These are phyloP conservation scores for Tupiocoris notatus DNA, from an alignment of 2,888 invertebrate genomes.

Conservation along the genomic window DNA sequence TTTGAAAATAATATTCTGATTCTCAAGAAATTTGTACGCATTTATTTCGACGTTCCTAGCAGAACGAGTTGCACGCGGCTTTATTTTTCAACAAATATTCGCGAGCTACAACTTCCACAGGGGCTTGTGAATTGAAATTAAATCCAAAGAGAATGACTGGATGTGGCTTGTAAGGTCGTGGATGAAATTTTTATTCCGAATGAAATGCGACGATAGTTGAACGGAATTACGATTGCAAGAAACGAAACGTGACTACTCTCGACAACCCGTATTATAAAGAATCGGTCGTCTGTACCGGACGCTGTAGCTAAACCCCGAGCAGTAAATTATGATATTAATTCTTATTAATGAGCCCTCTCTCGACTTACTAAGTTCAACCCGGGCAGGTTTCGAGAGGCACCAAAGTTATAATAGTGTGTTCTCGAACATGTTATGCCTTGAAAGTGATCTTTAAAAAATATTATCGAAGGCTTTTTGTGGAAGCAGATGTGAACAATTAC, in stretches of 20 bases:
- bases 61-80: too few species aligned
- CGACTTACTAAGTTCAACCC: neutral
- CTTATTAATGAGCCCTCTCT: neutral
- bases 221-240: neutral
- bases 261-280: neutral
- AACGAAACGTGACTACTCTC: neutral
- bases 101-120: neutral
- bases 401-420: too few species aligned
- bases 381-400: too few species aligned
- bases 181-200: neutral
- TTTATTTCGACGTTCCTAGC: too few species aligned
- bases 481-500: too few species aligned
- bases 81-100: too few species aligned
- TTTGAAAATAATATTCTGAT: too few species aligned
- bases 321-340: neutral
- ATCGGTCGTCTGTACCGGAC: neutral
- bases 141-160: neutral
- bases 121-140: neutral
- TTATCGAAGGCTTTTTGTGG: too few species aligned
- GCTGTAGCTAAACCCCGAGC: neutral
- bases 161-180: neutral
- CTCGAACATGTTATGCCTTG: neutral
- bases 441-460: too few species aligned
- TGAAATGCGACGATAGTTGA: neutral
- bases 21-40: too few species aligned